phyloP scores from a whole-genome alignment of 2,797 vertebrate genomes.

The Sebastes matsubarae region DNA sequence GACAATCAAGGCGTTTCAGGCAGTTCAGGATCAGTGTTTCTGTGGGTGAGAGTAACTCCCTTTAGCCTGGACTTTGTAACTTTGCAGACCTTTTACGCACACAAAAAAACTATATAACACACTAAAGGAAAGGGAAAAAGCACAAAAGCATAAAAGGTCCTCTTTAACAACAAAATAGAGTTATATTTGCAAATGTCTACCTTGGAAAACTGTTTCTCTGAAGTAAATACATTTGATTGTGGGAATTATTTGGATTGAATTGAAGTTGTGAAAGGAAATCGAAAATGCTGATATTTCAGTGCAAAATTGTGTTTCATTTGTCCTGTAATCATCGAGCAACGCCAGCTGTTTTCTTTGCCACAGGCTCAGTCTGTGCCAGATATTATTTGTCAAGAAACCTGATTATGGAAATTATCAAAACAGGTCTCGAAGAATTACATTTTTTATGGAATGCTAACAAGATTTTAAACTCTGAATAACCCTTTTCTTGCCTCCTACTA shows the following conservation, averaged over 20 bases:
- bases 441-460: conserved; percentile 43
- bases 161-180: conserved; percentile 19
- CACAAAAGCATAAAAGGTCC: too few species aligned
- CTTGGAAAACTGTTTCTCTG: conserved; percentile 12
- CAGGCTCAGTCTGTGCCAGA: conserved; percentile 27
- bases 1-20: too few species aligned
- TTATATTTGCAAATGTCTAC: conserved; percentile 29
- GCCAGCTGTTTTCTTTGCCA: conserved; percentile 38
- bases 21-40: too few species aligned
- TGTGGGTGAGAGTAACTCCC: too few species aligned
- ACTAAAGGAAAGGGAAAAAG: too few species aligned
- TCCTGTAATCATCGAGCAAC: conserved; percentile 35
- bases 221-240: conserved; percentile 9
- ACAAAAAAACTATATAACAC: too few species aligned
- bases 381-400: conserved; percentile 36
- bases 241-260: not conserved
- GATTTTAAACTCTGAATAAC: conserved; percentile 54
- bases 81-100: too few species aligned
- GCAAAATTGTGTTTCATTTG: conserved; percentile 49
- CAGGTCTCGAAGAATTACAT: conserved; percentile 21
- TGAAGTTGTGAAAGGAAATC: conserved; percentile 9
- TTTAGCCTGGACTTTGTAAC: too few species aligned
- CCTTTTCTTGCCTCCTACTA: conserved; percentile 45
- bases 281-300: conserved; percentile 31
- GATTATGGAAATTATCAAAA: conserved; percentile 42